Evolutionary conservation across 2,113 vertebrate genomes (phyloP).

Genomic region (Macaca nemestrina): DNA sequence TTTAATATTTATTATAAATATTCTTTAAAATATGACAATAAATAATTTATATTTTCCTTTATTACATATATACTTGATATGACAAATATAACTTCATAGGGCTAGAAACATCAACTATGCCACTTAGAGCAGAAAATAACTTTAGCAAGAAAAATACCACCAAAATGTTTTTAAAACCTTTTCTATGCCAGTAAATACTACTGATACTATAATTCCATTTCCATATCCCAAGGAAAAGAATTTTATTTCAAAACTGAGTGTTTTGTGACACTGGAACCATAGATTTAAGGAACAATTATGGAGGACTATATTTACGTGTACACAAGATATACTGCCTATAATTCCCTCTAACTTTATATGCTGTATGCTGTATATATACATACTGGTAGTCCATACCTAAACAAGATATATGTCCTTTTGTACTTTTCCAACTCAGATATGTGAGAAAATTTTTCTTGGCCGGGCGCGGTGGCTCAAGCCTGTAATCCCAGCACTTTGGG

Average conservation of each 20-base stretch:
- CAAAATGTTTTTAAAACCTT: neutral
- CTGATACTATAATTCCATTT: neutral
- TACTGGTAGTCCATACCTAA: neutral
- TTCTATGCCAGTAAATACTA: neutral
- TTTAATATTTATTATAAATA: neutral
- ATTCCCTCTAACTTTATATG: neutral
- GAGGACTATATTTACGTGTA: neutral
- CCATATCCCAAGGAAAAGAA: neutral
- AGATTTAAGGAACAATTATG: neutral
- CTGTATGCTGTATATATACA: rapidly evolving
- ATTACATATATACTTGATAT: neutral
- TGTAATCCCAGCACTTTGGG: too few relatives aligned
- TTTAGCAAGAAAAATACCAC: neutral
- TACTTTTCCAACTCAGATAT: neutral
- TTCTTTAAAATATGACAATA: neutral
- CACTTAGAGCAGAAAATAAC: neutral
- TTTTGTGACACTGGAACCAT: neutral
- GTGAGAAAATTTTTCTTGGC: neutral
- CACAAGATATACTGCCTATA: neutral
- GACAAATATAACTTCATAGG: neutral
- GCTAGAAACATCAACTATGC: neutral
- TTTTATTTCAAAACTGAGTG: neutral
- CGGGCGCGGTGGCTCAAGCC: too few relatives aligned
- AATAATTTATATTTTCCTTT: constrained; percentile 23
- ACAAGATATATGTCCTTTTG: neutral